Evolutionary conservation across 2,797 vertebrate genomes (phyloP).

Genomic region (Microctenopoma lineatum): DNA sequence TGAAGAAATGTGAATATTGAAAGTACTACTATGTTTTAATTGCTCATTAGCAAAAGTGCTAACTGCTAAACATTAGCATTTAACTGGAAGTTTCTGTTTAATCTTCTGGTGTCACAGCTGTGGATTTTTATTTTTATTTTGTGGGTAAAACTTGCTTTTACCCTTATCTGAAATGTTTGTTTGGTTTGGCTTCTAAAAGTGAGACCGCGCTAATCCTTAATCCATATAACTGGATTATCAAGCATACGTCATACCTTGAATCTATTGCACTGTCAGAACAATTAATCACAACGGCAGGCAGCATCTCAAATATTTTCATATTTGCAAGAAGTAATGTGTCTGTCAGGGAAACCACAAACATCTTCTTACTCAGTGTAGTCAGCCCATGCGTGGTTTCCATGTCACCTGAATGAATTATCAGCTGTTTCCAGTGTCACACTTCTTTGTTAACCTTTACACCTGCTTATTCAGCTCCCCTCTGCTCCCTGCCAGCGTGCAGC

Average conservation of each 20-base stretch:
- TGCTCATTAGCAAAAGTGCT: too few relatives aligned
- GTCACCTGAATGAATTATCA: conserved; percentile 64
- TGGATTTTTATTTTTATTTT: background rate
- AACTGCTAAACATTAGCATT: too few relatives aligned
- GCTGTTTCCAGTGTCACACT: conserved; percentile 52
- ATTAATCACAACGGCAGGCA: conserved; percentile 11
- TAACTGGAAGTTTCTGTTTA: too few relatives aligned
- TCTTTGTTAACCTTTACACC: conserved; percentile 59
- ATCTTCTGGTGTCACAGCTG: too few relatives aligned
- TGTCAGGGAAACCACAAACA: conserved; percentile 5
- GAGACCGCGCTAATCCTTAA: conserved; percentile 31
- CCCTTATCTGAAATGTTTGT: conserved; percentile 13
- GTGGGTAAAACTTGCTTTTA: background rate
- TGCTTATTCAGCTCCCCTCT: conserved; percentile 40
- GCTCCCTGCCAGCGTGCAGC: conserved; percentile 5
- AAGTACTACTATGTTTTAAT: too few relatives aligned
- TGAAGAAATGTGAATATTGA: too few relatives aligned
- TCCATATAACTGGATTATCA: conserved; percentile 45
- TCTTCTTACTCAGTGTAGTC: conserved; percentile 36
- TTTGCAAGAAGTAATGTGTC: background rate
- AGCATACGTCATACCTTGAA: conserved; percentile 12
- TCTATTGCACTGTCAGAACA: conserved; percentile 10
- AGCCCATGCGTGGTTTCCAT: conserved; percentile 36
- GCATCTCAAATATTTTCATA: conserved; percentile 14
- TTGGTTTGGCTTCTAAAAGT: conserved; percentile 26